These are phyloP conservation scores for Tretioscincus oriximinensis DNA, from an alignment of 2,113 vertebrate species.

Conservation along the genomic window DNA sequence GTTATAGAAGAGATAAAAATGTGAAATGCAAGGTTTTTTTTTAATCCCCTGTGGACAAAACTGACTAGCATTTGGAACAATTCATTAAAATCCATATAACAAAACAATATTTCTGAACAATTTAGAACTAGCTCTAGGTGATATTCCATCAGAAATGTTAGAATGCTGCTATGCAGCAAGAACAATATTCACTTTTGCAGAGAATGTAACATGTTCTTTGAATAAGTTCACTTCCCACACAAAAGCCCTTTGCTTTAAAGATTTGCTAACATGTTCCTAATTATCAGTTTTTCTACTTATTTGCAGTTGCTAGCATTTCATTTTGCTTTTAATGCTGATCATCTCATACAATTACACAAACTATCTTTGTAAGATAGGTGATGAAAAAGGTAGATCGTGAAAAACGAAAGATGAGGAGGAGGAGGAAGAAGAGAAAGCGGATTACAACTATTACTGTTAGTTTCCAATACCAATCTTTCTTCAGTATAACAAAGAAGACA, in stretches of 20 bases:
- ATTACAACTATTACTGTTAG: no score
- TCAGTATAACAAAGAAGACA: no score
- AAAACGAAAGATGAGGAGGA: no score
- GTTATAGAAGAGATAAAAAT: not conserved
- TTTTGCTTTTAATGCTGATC: slow-evolving; percentile 53
- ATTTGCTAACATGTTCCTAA: slow-evolving; percentile 53
- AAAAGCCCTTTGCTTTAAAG: slow-evolving; percentile 45
- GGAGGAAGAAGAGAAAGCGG: no score
- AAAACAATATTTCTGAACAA: slow-evolving; percentile 9
- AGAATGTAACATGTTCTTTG: slow-evolving; percentile 44
- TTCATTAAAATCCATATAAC: not conserved
- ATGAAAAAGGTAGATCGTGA: no score
- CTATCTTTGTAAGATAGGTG: not conserved
- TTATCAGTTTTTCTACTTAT: slow-evolving; percentile 39
- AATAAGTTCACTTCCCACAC: slow-evolving; percentile 49
- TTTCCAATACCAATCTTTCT: no score
- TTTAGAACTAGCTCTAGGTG: slow-evolving; percentile 34
- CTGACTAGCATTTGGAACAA: slow-evolving; percentile 7
- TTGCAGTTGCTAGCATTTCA: slow-evolving; percentile 54
- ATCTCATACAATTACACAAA: slow-evolving; percentile 39
- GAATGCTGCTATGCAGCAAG: slow-evolving; percentile 26
- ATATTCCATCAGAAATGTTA: slow-evolving; percentile 30
- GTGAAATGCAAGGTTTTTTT: not conserved
- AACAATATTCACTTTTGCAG: slow-evolving; percentile 48
- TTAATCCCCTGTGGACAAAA: not conserved